phyloP scores from a whole-genome alignment of 2,113 vertebrate species.

The Symphodus melops region DNA sequence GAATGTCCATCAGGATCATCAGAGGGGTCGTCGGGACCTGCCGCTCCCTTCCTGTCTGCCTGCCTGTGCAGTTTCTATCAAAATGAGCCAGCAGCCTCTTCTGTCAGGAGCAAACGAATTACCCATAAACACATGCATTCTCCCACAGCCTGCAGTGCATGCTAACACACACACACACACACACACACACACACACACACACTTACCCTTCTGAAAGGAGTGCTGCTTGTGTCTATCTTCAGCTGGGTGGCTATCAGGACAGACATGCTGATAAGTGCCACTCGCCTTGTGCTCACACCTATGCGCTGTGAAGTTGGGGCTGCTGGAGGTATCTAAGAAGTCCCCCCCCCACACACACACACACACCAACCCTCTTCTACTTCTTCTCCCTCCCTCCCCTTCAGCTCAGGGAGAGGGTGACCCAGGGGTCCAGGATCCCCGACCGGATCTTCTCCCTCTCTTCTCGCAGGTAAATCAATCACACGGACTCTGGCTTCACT shows the following conservation, averaged over 20 bases:
- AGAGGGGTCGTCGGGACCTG: conserved; percentile 21
- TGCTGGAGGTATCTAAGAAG: conserved; percentile 64
- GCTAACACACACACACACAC: conserved; percentile 59
- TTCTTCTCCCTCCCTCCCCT: conserved; percentile 25
- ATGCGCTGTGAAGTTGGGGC: conserved; percentile 67
- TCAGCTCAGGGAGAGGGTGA: conserved; percentile 58
- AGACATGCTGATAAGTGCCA: conserved; percentile 69
- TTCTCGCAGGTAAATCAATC: conserved; percentile 72
- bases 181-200: conserved; percentile 39
- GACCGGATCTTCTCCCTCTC: conserved; percentile 61
- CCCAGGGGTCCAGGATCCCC: conserved; percentile 63
- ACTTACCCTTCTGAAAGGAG: conserved; percentile 80
- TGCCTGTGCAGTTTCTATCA: conserved; percentile 58
- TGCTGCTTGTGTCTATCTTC: conserved; percentile 77
- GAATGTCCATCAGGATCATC: conserved; percentile 47
- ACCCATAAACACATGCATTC: conserved; percentile 69
- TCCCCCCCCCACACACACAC: conserved; percentile 2
- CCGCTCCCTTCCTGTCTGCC: conserved; percentile 38
- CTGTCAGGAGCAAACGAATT: conserved; percentile 64
- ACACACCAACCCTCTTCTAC: not conserved
- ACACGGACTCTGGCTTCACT: conserved; percentile 51
- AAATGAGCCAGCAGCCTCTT: conserved; percentile 63
- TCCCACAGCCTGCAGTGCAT: conserved; percentile 66
- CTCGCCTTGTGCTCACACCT: conserved; percentile 64
- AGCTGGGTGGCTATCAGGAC: conserved; percentile 82